Conservation (phyloP, 2,797 vertebrate species). For the Vireo griseus region DNA sequence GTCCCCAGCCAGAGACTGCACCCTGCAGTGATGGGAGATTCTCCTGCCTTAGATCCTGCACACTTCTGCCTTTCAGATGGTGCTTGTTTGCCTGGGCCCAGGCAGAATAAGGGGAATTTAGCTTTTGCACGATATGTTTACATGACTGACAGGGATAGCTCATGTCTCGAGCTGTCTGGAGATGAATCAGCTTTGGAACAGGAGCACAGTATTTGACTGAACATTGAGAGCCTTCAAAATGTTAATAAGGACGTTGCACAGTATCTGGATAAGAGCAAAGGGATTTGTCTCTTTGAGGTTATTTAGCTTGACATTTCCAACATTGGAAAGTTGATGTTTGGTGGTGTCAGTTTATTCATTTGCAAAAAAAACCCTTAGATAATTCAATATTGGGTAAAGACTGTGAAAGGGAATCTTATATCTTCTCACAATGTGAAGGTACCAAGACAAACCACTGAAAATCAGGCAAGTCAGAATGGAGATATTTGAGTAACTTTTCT, state of each 20-base stretch:
- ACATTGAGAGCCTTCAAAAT: background rate
- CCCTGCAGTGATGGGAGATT: background rate
- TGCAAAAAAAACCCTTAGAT: background rate
- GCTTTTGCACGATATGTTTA: background rate
- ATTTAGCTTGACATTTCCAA: background rate
- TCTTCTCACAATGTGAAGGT: background rate
- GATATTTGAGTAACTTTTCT: background rate
- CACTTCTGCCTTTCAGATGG: background rate
- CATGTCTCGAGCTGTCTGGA: background rate
- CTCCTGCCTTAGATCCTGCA: background rate
- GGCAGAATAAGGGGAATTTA: background rate
- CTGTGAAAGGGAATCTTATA: background rate
- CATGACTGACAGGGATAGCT: background rate
- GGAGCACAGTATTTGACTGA: background rate
- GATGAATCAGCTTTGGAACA: background rate
- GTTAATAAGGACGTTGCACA: background rate
- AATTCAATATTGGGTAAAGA: background rate
- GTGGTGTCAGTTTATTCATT: background rate
- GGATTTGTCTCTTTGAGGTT: background rate
- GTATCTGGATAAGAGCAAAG: background rate
- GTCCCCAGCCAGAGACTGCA: background rate
- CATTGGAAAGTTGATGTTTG: background rate
- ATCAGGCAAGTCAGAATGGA: background rate
- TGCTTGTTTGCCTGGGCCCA: background rate
- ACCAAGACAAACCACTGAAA: background rate